phyloP scores from a whole-genome alignment of 1,140 invertebrate species.

The Pentalonia nigronervosa region DNA sequence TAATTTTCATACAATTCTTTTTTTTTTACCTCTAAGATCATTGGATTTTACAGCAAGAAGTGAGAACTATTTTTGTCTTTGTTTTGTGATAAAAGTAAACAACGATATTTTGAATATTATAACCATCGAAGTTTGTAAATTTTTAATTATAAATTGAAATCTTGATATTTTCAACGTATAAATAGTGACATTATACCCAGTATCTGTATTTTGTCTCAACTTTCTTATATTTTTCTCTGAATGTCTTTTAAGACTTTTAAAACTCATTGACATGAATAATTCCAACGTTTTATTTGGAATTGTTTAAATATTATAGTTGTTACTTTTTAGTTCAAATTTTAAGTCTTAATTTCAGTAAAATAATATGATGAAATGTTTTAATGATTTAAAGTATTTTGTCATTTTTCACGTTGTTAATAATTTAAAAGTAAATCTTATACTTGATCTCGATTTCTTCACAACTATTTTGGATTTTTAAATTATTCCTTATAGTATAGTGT shows the following conservation, averaged over 20 bases:
- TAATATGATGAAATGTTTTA: background rate
- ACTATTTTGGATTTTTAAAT: background rate
- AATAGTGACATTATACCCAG: background rate
- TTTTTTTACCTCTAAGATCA: background rate
- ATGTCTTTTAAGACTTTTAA: background rate
- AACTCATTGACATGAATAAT: background rate
- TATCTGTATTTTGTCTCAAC: background rate
- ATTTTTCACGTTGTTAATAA: background rate
- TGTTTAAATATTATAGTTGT: background rate
- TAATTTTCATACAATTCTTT: too few species aligned
- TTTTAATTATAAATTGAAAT: background rate
- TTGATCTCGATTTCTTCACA: background rate
- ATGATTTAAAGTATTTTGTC: background rate
- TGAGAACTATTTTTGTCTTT: background rate
- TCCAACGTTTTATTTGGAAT: conserved; percentile 1
- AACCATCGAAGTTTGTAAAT: background rate
- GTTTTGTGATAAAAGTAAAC: background rate
- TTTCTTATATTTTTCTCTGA: background rate
- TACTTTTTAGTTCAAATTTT: background rate
- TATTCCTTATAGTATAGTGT: background rate
- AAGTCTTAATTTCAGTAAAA: background rate
- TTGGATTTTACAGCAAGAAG: background rate
- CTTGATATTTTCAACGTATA: background rate
- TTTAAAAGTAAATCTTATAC: background rate
- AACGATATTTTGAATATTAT: background rate